Evolutionary conservation across 2,113 vertebrate genomes (phyloP), one percentile per base, ranked within the genome.

Genomic region (Oryzias woworae): DNA sequence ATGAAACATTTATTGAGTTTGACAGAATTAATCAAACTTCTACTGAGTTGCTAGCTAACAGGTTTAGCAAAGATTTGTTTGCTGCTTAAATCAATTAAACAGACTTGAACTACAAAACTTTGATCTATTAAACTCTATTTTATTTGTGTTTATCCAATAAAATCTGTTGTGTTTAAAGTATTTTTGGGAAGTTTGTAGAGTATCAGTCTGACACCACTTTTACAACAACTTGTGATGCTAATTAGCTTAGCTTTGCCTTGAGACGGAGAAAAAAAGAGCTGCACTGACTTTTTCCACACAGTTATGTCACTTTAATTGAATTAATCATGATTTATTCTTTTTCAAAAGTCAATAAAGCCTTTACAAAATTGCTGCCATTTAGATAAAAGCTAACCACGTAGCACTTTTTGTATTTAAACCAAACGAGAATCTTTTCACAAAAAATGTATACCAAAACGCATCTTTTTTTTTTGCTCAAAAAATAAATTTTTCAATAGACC

Each of bases 391-490:
- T 28, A 28, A 28, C 26, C 26, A 5, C 26, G 7, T 26, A 5
- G 26, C 26, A 26, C 26, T 28, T 28, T 28, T 28, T 28, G 26
- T 6, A 28, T 28, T 36, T 36, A 12, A 54, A 16, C 36, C 44
- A 58, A 24, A 0, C 2, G 42, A 60, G 24, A 14, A 48, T 28
- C 0, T 0, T 15, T 26, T 20, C 20, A 51, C 36, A 17, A 58
- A 58, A 57, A 70, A 26, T 6, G 58, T n/a, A n/a, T n/a, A n/a
- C n/a, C n/a, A n/a, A 66, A 41, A 13, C 46, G 22, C 43, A 36
- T 36, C 31, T 53, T 8, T 5, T 73, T 58, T 28, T 53, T 47
- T 64, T 46, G 49, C 49, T 15, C 42, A n/a, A 46, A 59, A 65
- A 66, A 36, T 2, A 24, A 16, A 66, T 62, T 54, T 57, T 54